Evolutionary conservation across 2,113 vertebrate genomes (phyloP), one percentile per base, ranked within the genome.

Genomic region (Petaurus breviceps): DNA sequence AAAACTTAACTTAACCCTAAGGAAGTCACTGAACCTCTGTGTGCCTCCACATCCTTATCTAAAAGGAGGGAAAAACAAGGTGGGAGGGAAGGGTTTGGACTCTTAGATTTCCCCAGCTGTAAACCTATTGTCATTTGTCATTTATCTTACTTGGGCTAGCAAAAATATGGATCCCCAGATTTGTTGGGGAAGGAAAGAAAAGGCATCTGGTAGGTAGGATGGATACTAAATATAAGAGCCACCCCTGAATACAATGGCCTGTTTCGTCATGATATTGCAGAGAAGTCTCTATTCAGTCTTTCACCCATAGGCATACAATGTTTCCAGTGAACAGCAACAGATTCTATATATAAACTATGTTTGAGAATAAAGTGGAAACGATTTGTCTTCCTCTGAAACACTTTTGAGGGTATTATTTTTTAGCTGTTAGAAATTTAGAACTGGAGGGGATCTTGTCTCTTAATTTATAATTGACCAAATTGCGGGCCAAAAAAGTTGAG

Each of bases 341-440:
- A 37, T 14, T 16, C 31, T 68, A 1, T 37, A 5, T 16, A 37
- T 68, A n/a, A 68, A 68, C 23, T n/a, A 6, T 3, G 23, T 50
- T 55, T 94, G 31, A 92, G 51, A 90, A 90, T 92, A 68, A 51
- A 89, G 11, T 84, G 51, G 50, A 47, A 53, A 0, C 92, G 46
- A 47, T 22, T 90, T 93, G 61, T 96, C 51, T 93, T 93, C 31
- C 89, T 93, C 61, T 94, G 55, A 25, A 77, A 16, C 8, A 49
- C 23, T 49, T 90, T 68, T n/a, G 31, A 68, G 61, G 8, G 12
- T 68, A 8, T 0, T 68, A 68, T 68, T n/a, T n/a, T 12, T 68
- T 37, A 68, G 61, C 12, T 68, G 12, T 14, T n/a, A n/a, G 61
- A 68, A 37, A 68, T n/a, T 68, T 68, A n/a, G 31, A 68, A 12